Evolutionary conservation across 2,113 vertebrate genomes (phyloP).

Genomic region (Manacus vitellinus): DNA sequence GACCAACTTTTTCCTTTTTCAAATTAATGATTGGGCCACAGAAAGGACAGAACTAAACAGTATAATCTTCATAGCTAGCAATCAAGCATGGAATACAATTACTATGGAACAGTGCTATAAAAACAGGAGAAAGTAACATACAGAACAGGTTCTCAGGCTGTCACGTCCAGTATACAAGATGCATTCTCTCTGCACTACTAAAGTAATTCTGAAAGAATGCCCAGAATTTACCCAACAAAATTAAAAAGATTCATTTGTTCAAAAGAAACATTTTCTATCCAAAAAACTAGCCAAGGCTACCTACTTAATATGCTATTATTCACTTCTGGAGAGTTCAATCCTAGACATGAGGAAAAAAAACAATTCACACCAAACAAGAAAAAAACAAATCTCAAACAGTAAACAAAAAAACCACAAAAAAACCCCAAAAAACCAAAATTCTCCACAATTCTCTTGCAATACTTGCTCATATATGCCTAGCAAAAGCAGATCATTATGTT

Average conservation of each 20-base stretch:
- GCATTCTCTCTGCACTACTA: not conserved
- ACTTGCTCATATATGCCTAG: not conserved
- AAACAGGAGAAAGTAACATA: not conserved
- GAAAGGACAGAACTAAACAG: not conserved
- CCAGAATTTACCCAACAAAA: not conserved
- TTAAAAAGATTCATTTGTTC: not conserved
- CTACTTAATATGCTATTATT: not conserved
- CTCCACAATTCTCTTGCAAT: not conserved
- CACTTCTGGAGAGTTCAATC: not conserved
- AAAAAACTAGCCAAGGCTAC: not conserved
- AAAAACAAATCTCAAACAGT: not conserved
- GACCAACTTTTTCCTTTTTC: not conserved
- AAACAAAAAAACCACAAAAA: not conserved
- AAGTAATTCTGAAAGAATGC: not conserved
- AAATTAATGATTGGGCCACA: rapidly evolving
- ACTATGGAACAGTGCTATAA: not conserved
- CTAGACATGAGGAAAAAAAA: not conserved
- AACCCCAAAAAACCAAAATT: rapidly evolving
- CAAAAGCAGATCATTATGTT: not conserved
- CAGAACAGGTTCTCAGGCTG: not conserved
- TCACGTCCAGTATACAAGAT: not conserved
- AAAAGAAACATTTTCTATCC: not conserved
- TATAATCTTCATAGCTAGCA: not conserved
- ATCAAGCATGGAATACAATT: not conserved
- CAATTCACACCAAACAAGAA: not conserved